These are phyloP conservation scores for Sebastes alutus DNA, from an alignment of 2,797 vertebrate genomes.

Conservation along the genomic window DNA sequence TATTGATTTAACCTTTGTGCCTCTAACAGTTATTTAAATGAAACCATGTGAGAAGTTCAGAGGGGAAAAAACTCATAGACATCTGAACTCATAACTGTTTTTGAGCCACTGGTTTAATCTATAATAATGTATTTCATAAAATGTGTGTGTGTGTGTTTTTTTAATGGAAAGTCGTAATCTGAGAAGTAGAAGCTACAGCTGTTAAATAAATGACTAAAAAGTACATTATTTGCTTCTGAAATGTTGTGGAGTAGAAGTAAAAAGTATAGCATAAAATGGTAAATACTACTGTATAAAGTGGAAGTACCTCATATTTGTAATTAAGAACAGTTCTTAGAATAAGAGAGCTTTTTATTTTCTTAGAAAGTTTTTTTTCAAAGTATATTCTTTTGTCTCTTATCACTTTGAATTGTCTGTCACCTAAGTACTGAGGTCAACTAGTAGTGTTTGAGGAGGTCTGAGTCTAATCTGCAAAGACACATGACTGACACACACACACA, in stretches of 20 bases:
- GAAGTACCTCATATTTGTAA: neutral
- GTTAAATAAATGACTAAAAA: neutral
- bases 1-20: neutral
- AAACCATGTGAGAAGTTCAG: neutral
- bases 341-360: neutral
- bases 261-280: neutral
- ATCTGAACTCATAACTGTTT: neutral
- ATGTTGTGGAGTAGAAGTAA: neutral
- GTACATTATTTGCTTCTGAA: neutral
- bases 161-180: neutral
- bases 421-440: conserved; percentile 33
- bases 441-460: conserved; percentile 50
- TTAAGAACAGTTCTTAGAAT: neutral
- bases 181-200: neutral
- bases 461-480: conserved; percentile 40
- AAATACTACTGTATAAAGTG: too few species aligned
- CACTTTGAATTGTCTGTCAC: conserved; percentile 37
- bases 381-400: conserved; percentile 4
- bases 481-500: conserved; percentile 9
- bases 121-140: neutral
- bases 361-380: neutral
- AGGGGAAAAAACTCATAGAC: neutral
- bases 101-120: neutral
- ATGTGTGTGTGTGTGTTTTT: neutral
- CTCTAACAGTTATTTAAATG: neutral